Conservation (phyloP, 2,888 invertebrate species). For the Volucella bombylans region DNA sequence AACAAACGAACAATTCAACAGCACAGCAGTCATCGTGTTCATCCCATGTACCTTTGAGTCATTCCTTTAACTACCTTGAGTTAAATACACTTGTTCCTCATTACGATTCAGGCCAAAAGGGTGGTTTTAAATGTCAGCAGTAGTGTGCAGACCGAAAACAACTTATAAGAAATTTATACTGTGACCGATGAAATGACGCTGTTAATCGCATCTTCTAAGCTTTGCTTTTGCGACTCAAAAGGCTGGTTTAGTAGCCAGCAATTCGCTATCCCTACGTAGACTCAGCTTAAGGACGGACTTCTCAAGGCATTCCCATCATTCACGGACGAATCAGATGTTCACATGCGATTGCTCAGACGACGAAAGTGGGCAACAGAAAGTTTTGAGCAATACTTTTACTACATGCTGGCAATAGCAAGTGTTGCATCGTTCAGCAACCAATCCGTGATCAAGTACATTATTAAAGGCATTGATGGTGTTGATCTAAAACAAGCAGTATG, state of each 20-base stretch:
- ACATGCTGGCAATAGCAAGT: constrained; percentile 1
- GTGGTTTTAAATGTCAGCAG: constrained; percentile 10
- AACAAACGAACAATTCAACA: neutral
- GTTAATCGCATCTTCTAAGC: constrained; percentile 14
- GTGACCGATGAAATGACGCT: constrained; percentile 5
- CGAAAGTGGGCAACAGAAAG: neutral
- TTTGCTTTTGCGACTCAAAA: too few species aligned
- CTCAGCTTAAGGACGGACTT: neutral
- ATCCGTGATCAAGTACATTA: constrained; percentile 8
- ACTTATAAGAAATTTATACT: neutral
- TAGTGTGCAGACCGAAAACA: constrained; percentile 10
- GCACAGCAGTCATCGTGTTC: neutral
- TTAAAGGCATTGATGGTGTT: constrained; percentile 2
- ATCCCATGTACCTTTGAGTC: neutral
- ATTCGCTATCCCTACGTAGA: neutral
- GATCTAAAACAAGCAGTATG: neutral
- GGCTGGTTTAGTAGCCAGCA: constrained; percentile 12
- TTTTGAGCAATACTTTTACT: neutral
- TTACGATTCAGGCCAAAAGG: neutral
- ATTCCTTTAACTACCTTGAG: neutral
- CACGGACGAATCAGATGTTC: constrained; percentile 6
- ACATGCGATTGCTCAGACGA: constrained; percentile 5
- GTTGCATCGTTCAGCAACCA: neutral
- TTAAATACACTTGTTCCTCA: neutral
- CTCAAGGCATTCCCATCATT: neutral